These are phyloP conservation scores for Onthophagus taurus DNA, from an alignment of 1,140 invertebrate genomes.

Conservation along the genomic window DNA sequence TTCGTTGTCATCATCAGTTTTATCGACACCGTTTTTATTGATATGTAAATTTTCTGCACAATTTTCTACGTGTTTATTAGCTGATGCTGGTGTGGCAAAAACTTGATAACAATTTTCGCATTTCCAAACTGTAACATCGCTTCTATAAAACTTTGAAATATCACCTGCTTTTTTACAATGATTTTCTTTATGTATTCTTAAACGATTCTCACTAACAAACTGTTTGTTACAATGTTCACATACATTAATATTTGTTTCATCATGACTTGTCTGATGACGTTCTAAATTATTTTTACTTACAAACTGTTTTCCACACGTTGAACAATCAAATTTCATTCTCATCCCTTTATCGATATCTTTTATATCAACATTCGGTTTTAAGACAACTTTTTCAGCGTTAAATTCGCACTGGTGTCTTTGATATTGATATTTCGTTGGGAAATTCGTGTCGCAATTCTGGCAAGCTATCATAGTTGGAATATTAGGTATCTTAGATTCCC, in stretches of 20 bases:
- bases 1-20: conserved; percentile 8
- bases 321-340: conserved; percentile 29
- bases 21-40: background rate
- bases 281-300: conserved; percentile 33
- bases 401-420: conserved; percentile 37
- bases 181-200: conserved; percentile 36
- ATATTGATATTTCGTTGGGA: conserved; percentile 37
- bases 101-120: conserved; percentile 35
- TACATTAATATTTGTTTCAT: conserved; percentile 26
- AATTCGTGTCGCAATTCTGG: conserved; percentile 37
- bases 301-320: conserved; percentile 33
- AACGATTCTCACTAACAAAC: conserved; percentile 35
- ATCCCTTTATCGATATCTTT: conserved; percentile 25
- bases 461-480: conserved; percentile 29
- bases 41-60: conserved; percentile 21
- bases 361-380: conserved; percentile 26
- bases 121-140: conserved; percentile 35
- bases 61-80: conserved; percentile 22
- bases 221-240: conserved; percentile 36
- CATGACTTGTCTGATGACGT: conserved; percentile 29
- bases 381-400: conserved; percentile 32
- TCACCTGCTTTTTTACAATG: conserved; percentile 37
- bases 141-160: conserved; percentile 35
- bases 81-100: conserved; percentile 27
- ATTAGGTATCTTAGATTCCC: conserved; percentile 15